A percentile compares a stretch with the other conserved stretches of the same genome.
Evolutionary conservation across 2,113 vertebrate species (phyloP).

Genomic region (Sturnira hondurensis): DNA sequence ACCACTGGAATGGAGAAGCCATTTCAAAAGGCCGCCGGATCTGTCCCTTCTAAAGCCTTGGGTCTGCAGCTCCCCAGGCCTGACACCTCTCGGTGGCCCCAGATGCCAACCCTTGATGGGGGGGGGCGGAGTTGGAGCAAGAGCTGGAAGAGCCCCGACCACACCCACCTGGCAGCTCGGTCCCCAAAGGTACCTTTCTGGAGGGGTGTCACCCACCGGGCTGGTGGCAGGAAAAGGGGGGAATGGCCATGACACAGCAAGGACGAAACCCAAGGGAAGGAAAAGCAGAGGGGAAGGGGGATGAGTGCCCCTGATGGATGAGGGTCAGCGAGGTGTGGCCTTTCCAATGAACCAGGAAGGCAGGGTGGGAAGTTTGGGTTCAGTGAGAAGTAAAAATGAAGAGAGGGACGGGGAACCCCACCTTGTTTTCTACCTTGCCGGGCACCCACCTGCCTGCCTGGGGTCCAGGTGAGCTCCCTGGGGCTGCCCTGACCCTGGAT

Average conservation of each 20-base stretch:
- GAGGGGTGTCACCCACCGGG: not conserved
- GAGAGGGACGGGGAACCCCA: not conserved
- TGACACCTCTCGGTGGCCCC: not conserved
- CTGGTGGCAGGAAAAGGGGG: accelerated
- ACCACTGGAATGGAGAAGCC: not conserved
- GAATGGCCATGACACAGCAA: not conserved
- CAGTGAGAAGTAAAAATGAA: not conserved
- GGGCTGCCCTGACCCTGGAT: accelerated
- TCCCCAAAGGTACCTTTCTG: not conserved
- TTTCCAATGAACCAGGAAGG: no score
- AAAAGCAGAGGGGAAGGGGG: no score
- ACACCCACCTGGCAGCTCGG: not conserved
- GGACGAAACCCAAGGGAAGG: not conserved
- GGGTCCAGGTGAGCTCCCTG: not conserved
- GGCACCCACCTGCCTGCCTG: not conserved
- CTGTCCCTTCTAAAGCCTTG: not conserved
- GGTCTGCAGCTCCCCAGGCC: accelerated
- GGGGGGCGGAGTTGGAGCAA: accelerated
- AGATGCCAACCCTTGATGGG: not conserved
- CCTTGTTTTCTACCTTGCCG: not conserved
- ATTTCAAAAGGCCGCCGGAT: not conserved
- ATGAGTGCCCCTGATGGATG: accelerated
- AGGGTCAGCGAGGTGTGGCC: accelerated
- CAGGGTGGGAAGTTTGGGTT: accelerated
- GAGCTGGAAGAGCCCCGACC: accelerated